Evolutionary conservation across 2,113 vertebrate genomes (phyloP).

Genomic region (Megaceryle torquata): DNA sequence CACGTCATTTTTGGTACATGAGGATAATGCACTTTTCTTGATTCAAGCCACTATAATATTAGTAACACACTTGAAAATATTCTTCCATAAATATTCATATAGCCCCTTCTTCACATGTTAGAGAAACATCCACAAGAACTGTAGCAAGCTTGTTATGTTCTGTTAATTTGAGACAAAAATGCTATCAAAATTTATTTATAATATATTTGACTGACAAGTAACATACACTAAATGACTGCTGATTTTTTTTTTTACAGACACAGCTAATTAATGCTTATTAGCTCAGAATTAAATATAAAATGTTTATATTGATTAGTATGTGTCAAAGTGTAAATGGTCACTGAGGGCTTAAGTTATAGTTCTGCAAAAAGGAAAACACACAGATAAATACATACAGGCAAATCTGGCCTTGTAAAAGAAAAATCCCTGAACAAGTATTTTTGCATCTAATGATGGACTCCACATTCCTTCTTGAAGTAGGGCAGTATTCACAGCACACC

Average conservation of each 20-base stretch:
- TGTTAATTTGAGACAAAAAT: constrained; percentile 15
- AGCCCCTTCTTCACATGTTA: neutral
- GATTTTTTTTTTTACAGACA: constrained; percentile 32
- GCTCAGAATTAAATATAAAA: constrained; percentile 35
- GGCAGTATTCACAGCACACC: neutral
- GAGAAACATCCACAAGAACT: neutral
- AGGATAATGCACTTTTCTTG: neutral
- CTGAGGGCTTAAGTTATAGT: neutral
- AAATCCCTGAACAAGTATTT: neutral
- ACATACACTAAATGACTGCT: neutral
- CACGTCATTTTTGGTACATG: neutral
- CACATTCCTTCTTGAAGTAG: neutral
- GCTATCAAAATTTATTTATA: constrained; percentile 1
- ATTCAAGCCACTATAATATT: neutral
- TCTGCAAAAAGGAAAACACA: neutral
- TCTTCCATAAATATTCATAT: neutral
- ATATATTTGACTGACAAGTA: constrained; percentile 16
- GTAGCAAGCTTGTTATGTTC: neutral
- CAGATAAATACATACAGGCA: neutral
- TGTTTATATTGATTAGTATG: constrained; percentile 1
- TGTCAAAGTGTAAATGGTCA: constrained; percentile 30
- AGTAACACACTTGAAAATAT: neutral
- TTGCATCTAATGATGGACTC: neutral
- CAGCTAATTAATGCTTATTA: constrained; percentile 39
- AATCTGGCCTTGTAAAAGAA: neutral